Conservation (phyloP, 2,888 invertebrate genomes). For the Hemaris fuciformis region DNA sequence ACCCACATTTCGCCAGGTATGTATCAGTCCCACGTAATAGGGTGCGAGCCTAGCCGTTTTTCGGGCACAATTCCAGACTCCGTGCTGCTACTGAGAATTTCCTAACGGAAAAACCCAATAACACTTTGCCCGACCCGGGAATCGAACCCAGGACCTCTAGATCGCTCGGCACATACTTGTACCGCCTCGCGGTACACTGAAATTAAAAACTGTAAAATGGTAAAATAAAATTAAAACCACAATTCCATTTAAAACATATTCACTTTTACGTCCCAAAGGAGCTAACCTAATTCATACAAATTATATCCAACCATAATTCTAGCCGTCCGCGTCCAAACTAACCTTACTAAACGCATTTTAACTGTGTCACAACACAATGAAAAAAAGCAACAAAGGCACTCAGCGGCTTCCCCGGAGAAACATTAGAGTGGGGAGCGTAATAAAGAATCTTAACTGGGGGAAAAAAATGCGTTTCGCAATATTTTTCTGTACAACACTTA, state of each 20-base stretch:
- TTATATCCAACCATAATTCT: background rate
- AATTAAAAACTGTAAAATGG: no score
- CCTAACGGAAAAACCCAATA: no score
- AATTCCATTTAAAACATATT: background rate
- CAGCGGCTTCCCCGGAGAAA: slow-evolving; percentile 18
- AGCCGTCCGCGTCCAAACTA: background rate
- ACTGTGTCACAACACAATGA: background rate
- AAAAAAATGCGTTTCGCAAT: slow-evolving; percentile 22
- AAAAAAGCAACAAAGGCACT: slow-evolving; percentile 18
- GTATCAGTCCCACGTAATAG: no score
- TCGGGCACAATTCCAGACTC: no score
- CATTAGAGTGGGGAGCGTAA: slow-evolving; percentile 24
- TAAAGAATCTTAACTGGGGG: slow-evolving; percentile 27
- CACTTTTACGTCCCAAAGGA: background rate
- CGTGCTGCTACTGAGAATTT: no score
- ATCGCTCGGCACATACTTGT: no score
- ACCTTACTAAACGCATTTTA: background rate
- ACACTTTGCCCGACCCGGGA: no score
- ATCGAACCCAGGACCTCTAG: no score
- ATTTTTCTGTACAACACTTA: slow-evolving; percentile 15
- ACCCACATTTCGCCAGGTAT: no score
- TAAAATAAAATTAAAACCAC: background rate
- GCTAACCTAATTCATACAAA: background rate
- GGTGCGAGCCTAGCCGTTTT: no score
- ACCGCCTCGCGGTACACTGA: no score